Conservation (phyloP, 2,113 vertebrate species). For the Delphinus delphis region DNA sequence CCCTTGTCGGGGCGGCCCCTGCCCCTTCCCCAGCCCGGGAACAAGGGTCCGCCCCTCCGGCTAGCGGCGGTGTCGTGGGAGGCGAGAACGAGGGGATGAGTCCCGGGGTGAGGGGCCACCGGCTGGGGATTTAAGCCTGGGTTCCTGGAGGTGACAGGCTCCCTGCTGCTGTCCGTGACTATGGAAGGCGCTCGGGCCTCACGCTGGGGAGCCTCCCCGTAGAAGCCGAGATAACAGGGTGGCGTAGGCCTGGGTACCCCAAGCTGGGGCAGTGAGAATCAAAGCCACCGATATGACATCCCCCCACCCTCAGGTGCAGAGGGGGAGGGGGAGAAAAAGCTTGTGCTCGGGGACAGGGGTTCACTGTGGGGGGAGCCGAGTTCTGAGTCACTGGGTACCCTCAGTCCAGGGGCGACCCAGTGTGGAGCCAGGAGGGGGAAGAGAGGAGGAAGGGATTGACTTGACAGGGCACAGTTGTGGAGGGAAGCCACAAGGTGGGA, state of each 20-base stretch:
- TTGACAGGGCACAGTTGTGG: not conserved
- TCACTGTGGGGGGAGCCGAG: not conserved
- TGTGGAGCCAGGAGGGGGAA: not conserved
- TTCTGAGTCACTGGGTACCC: not conserved
- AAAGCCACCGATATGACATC: not conserved
- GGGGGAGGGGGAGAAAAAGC: not conserved
- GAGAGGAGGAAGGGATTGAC: not conserved
- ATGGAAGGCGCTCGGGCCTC: not conserved
- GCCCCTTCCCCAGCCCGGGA: not conserved
- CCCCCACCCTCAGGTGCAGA: not conserved
- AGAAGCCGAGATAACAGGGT: not conserved
- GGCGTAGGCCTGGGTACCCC: slow-evolving; percentile 47
- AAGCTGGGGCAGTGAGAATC: slow-evolving; percentile 6
- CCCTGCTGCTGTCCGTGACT: not conserved
- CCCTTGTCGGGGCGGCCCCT: not conserved
- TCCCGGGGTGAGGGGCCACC: not conserved
- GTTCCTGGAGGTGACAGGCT: not conserved
- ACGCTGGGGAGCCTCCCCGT: not conserved
- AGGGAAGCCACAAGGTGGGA: slow-evolving; percentile 20
- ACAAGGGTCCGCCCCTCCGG: not conserved
- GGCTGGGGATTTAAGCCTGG: not conserved
- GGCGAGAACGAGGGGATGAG: not conserved
- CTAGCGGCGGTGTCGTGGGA: not conserved
- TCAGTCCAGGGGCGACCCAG: not conserved
- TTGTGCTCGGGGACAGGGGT: not conserved